Conservation (phyloP, 2,797 vertebrate genomes). For the Brachyrhaphis roseni region DNA sequence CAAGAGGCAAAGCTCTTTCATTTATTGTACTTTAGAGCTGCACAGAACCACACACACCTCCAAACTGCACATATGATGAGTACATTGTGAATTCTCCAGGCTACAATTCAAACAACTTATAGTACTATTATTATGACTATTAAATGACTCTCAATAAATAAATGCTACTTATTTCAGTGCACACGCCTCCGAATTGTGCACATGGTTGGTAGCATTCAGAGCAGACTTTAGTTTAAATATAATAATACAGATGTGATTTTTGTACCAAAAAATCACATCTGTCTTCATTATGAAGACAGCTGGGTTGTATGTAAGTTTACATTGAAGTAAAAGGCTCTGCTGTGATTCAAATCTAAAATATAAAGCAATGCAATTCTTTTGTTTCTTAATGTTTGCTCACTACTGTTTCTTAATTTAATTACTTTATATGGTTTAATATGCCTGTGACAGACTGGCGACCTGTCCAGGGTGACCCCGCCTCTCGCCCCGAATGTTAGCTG, state of each 20-base stretch:
- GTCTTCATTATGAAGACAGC: background rate
- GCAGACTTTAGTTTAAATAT: background rate
- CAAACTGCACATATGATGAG: background rate
- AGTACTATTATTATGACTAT: background rate
- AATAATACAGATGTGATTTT: background rate
- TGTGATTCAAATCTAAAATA: background rate
- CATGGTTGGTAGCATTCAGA: background rate
- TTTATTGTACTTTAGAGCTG: background rate
- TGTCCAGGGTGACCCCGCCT: too few relatives aligned
- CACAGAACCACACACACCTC: background rate
- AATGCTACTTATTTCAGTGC: background rate
- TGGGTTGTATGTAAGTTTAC: too few relatives aligned
- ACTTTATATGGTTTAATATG: background rate
- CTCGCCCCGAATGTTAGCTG: too few relatives aligned
- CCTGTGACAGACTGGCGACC: too few relatives aligned
- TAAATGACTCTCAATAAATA: background rate
- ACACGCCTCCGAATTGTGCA: background rate
- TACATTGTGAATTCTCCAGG: background rate
- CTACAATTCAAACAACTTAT: background rate
- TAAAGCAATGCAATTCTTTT: background rate
- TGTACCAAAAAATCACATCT: too few relatives aligned
- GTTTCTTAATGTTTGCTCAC: background rate
- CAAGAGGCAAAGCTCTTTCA: background rate
- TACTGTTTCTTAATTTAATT: background rate
- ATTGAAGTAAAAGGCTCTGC: background rate